Base-by-base conservation (phyloP, 2,113 vertebrate species). In the Mionectes macconnelli region DNA sequence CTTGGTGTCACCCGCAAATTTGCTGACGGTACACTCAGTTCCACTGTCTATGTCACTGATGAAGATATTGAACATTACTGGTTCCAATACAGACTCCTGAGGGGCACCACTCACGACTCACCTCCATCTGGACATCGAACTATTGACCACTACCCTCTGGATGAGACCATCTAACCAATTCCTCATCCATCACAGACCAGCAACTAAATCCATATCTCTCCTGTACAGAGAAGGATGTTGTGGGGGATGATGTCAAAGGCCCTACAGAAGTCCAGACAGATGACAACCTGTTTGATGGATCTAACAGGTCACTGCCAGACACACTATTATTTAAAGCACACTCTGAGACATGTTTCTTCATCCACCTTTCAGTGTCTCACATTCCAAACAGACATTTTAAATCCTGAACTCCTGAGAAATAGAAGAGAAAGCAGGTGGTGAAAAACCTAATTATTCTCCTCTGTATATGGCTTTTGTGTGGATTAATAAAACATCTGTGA, bases 341-440 rank as follows among this genome's bases (percentile, higher is more conserved):
- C 28, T 45, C 27, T 2, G 5, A 70, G 37, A 60, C 10, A 47
- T 4, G 3, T 49, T 79, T 79, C 45, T 52, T 16, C 28, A 72
- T 68, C 40, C 2, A 4, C 28, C 8, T 78, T 90, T 50, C 53
- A 56, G 28, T 44, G 21, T 55, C 39, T 87, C 49, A 64, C 40
- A 63, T 68, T 84, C 62, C 75, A 53, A 93, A 55, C 7, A 63
- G 40, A 64, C 28, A 73, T 82, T 84, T 89, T 66, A 72, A 87
- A 87, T 75, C 19, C 42, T 83, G 62, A 89, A 93, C 52, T 49
- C 35, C 20, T 13, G 16, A 73, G n/a, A 88, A 69, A 89, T 1
- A 90, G 37, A 85, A 89, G 25, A 91, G 84, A 91, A 94, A 80
- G 84, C 77, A 96, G 63, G 75, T 91, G 91, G 67, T 50, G 66